Conservation (phyloP, 2,888 invertebrate species). For the Drosophila neonasuta region DNA sequence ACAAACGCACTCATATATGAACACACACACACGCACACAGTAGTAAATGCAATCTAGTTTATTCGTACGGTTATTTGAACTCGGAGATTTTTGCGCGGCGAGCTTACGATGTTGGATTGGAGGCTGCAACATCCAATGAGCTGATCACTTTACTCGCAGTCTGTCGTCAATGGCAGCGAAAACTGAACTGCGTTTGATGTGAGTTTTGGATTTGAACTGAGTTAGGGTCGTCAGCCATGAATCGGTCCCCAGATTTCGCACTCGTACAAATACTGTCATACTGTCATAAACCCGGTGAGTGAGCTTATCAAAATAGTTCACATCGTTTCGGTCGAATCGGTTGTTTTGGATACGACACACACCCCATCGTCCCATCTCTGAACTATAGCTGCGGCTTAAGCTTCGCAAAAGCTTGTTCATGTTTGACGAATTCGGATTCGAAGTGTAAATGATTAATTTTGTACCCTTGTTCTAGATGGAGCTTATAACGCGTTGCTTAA, state of each 20-base stretch:
- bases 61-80: slow-evolving; percentile 68
- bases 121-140: slow-evolving; percentile 24
- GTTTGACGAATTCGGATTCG: slow-evolving; percentile 16
- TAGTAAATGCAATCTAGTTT: slow-evolving; percentile 69
- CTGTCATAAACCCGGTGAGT: slow-evolving; percentile 29
- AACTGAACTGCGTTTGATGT: slow-evolving; percentile 59
- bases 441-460: background rate
- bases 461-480: background rate
- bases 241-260: slow-evolving; percentile 41
- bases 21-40: slow-evolving; percentile 27
- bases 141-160: slow-evolving; percentile 39
- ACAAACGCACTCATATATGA: background rate
- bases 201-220: slow-evolving; percentile 59
- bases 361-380: slow-evolving; percentile 12
- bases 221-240: slow-evolving; percentile 48
- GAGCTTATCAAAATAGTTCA: slow-evolving; percentile 46
- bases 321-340: slow-evolving; percentile 11
- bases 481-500: background rate
- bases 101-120: slow-evolving; percentile 42
- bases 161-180: slow-evolving; percentile 60
- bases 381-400: background rate
- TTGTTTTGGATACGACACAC: slow-evolving; percentile 37
- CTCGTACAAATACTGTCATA: slow-evolving; percentile 29
- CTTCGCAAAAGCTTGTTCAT: slow-evolving; percentile 32
- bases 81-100: slow-evolving; percentile 56